A percentile compares a stretch with the other conserved stretches of the same genome.
Evolutionary conservation across 2,113 vertebrate species (phyloP).

Genomic region (Spea bombifrons): DNA sequence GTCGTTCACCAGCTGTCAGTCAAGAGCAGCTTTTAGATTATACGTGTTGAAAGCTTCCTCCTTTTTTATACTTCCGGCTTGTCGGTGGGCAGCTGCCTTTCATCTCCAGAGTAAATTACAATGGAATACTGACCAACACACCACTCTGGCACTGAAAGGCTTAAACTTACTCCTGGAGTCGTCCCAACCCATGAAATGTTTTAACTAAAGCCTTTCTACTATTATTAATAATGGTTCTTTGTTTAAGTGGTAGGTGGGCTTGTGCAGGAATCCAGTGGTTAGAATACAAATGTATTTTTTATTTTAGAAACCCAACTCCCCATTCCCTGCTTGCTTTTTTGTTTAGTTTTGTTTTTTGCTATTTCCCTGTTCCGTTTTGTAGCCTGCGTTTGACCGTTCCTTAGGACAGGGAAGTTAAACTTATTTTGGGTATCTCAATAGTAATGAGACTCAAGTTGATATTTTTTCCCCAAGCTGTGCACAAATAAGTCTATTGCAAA

Average conservation of each 20-base stretch:
- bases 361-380: not conserved
- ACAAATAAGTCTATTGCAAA: constrained; percentile 72
- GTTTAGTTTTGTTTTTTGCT: not conserved
- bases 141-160: not conserved
- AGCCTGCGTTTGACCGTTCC: constrained; percentile 62
- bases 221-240: not conserved
- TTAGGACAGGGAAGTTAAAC: constrained; percentile 70
- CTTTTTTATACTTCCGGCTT: not conserved
- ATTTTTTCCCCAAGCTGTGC: constrained; percentile 55
- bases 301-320: constrained; percentile 10
- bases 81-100: not conserved
- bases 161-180: not conserved
- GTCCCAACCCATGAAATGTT: not conserved
- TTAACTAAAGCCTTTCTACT: constrained; percentile 1
- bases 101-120: not conserved
- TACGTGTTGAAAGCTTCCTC: not conserved
- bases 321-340: not conserved
- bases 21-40: not conserved
- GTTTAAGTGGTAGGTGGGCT: not conserved
- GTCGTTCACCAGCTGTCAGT: not conserved
- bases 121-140: not conserved
- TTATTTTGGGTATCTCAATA: constrained; percentile 61
- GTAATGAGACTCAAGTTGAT: constrained; percentile 21
- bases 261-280: constrained; percentile 21
- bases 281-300: constrained; percentile 24